These are phyloP conservation scores for Lycorma delicatula DNA, from an alignment of 1,140 invertebrate genomes.

Conservation along the genomic window DNA sequence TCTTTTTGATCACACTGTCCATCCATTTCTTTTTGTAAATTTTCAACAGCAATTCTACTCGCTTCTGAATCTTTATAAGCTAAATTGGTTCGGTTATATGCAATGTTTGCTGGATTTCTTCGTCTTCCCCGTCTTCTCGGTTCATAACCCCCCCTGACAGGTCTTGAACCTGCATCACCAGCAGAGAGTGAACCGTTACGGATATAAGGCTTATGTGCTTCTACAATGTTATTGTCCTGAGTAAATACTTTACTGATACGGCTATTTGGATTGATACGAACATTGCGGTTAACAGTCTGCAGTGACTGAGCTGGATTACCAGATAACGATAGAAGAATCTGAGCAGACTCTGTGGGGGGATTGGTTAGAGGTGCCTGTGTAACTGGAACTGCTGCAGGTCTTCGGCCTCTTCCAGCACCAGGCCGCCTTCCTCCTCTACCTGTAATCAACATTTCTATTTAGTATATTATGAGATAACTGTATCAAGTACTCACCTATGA, in stretches of 20 bases:
- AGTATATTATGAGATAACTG: no score
- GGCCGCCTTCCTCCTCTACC: constrained; percentile 20
- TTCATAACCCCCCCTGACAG: constrained; percentile 11
- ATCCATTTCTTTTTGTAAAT: constrained; percentile 21
- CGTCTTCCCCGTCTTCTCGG: constrained; percentile 20
- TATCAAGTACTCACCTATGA: no score
- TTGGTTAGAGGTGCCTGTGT: constrained; percentile 16
- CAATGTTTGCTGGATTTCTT: neutral
- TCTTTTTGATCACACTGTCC: constrained; percentile 6
- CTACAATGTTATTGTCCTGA: neutral
- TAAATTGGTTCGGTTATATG: neutral
- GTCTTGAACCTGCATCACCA: neutral
- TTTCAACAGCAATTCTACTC: constrained; percentile 18
- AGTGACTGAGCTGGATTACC: constrained; percentile 17
- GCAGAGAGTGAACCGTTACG: constrained; percentile 4
- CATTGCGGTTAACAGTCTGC: constrained; percentile 21
- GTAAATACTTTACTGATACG: neutral
- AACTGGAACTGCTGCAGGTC: constrained; percentile 5
- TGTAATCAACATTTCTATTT: no score
- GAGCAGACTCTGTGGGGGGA: constrained; percentile 31
- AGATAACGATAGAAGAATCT: constrained; percentile 32
- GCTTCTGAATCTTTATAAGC: constrained; percentile 10
- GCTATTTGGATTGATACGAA: constrained; percentile 17
- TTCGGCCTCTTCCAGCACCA: constrained; percentile 19
- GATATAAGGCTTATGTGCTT: neutral